Base-by-base conservation (phyloP, 2,888 invertebrate genomes). In the Napeogenes sylphis region DNA sequence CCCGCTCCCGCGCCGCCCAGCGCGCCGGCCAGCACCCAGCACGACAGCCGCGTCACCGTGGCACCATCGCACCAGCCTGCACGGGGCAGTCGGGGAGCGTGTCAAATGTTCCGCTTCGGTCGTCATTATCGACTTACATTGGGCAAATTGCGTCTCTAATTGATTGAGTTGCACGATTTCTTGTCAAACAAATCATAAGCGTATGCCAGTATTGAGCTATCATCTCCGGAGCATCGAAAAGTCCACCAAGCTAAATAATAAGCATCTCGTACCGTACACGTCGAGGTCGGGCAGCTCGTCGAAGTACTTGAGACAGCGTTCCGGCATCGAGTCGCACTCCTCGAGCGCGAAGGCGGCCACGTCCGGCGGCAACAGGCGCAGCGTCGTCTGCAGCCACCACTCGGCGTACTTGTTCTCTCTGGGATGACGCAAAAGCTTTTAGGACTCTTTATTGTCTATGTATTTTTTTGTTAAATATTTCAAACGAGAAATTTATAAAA, bases 1-100 rank as follows among this genome's bases (percentile, higher is more conserved):
- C 42, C 93, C 59, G 51, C 69, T 91, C 94, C 96, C 96, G 96
- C 96, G 76, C 94, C 70, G 54, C 63, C 94, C 55, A 97, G 92
- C 30, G 33, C 95, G 94, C 32, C 73, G 59, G 58, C 72, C 70
- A 91, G 68, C 91, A 90, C 42, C 91, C 91, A 76, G 94, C 96
- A 71, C 95, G 89, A 89, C 92, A 93, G 78, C 94, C 94, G 14
- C 92, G 93, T 70, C 93, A 79, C 64, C 91, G 87, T 73, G 91
- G 10, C 8, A 6, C 51, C 32, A 63, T 55, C 59, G 61, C 73
- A 69, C 32, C 46, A 35, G 12, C 33, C 46, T 21, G 46, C 30
- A 6, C 35, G 6, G 4, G 38, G 38, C 2, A 3, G 38, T 38
- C 12, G 42, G 10, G 42, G 12, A 42, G 3, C 10, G 3, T 3